Percentiles rank a stretch among this genome's conserved stretches.
Evolutionary conservation across 2,888 invertebrate species (phyloP).

Genomic region (Drosophila heteroneura): DNA sequence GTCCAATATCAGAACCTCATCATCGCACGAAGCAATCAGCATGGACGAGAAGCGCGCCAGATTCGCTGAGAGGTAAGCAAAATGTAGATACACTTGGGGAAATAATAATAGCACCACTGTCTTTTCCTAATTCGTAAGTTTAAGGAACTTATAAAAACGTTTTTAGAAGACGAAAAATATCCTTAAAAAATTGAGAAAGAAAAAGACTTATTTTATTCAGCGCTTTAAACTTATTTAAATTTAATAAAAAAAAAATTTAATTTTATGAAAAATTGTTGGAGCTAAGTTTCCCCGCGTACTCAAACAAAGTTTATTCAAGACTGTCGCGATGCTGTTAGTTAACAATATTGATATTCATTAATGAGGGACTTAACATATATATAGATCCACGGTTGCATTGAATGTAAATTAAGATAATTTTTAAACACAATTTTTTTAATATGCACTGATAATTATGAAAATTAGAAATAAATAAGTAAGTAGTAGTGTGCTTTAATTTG

Average conservation of each 20-base stretch:
- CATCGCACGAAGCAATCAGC: slow-evolving; percentile 62
- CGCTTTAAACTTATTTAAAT: not conserved
- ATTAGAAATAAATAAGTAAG: too few relatives aligned
- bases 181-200: not conserved
- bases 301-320: too few relatives aligned
- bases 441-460: too few relatives aligned
- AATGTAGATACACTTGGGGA: not conserved
- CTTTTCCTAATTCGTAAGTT: not conserved
- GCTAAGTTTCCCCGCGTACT: too few relatives aligned
- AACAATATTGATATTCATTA: too few relatives aligned
- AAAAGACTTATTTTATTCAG: too few relatives aligned
- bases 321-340: too few relatives aligned
- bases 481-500: too few relatives aligned
- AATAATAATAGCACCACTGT: not conserved
- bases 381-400: too few relatives aligned
- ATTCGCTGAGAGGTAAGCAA: slow-evolving; percentile 64
- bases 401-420: too few relatives aligned
- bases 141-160: not conserved
- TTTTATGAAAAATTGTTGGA: not conserved
- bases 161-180: not conserved
- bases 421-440: too few relatives aligned
- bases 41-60: slow-evolving; percentile 51
- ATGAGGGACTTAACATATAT: too few relatives aligned
- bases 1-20: slow-evolving; percentile 30
- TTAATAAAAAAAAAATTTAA: not conserved